Evolutionary conservation across 2,888 invertebrate species (phyloP), one percentile per base, ranked within the genome.

Genomic region (Spicauda simplicius): DNA sequence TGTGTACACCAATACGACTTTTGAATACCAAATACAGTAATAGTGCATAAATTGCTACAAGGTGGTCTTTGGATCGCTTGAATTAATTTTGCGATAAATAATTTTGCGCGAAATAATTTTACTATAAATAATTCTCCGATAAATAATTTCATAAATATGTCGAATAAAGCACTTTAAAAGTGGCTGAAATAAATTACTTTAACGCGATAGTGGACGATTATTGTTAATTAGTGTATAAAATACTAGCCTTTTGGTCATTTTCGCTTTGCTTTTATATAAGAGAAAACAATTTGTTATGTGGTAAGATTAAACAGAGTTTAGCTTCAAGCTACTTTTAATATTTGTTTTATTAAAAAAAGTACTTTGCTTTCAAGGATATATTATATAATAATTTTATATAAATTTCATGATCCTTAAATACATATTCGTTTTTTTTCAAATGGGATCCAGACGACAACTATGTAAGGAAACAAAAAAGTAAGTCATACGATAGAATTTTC

Each of bases 31-130:
- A 61, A 54, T 5, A 41, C 41, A 14, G 41, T 41, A 41, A 41
- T 54, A 41, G 18, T 16, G 11, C 8, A 62, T 62, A 62, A 62
- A 54, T 62, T 62, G 53, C 25, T 54, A 54, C 62, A 62, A 62
- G 62, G 62, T 62, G 62, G 62, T 62, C 41, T 11, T 41, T 41
- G 41, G 14, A 41, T 41, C 41, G 41, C 20, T 25, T 16, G 62
- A 11, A 54, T 62, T 62, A 62, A 54, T 41, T 62, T 54, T 14
- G 41, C 62, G 20, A 54, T 62, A 62, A 62, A 41, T 41, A 41
- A 41, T 41, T 41, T 41, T 41, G 14, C 41, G 14, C 3, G 7
- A 41, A 41, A 41, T 41, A 41, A 41, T 41, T 41, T 11, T 41
- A 11, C 41, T 4, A 25, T 25, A 25, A 25, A 25, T 25, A 25